These are phyloP conservation scores for Trinectes maculatus DNA, from an alignment of 2,113 vertebrate species.

Conservation along the genomic window DNA sequence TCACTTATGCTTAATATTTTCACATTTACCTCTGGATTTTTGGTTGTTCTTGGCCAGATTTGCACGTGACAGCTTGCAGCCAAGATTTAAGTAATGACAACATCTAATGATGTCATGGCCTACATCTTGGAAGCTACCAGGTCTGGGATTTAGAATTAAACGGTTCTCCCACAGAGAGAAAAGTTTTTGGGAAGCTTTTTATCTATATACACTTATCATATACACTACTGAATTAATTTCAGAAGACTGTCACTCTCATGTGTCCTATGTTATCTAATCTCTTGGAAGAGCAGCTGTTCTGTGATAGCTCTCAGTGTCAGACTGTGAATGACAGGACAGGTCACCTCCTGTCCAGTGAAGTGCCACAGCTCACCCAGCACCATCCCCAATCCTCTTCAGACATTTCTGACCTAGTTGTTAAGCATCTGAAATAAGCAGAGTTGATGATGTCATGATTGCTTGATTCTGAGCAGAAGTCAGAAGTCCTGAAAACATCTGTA, in stretches of 20 bases:
- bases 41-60: slow-evolving; percentile 32
- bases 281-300: slow-evolving; percentile 41
- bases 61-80: slow-evolving; percentile 45
- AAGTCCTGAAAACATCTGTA: neutral
- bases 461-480: neutral
- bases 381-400: slow-evolving; percentile 30
- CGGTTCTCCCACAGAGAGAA: neutral
- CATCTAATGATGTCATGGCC: slow-evolving; percentile 53
- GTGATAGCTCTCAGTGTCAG: slow-evolving; percentile 17
- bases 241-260: slow-evolving; percentile 9
- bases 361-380: slow-evolving; percentile 16
- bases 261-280: slow-evolving; percentile 35
- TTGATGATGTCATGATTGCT: slow-evolving; percentile 8
- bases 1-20: too few relatives aligned
- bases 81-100: too few relatives aligned
- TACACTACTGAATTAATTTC: neutral
- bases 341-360: slow-evolving; percentile 41
- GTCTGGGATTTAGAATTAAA: neutral
- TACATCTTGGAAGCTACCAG: slow-evolving; percentile 29
- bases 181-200: neutral
- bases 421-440: slow-evolving; percentile 50
- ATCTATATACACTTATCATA: neutral
- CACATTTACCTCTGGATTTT: too few relatives aligned
- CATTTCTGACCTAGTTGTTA: slow-evolving; percentile 57
- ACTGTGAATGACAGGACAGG: slow-evolving; percentile 18